A percentile compares a stretch with the other conserved stretches of the same genome.
Conservation (phyloP, 2,888 invertebrate species). For the Ectropis crepuscularia region DNA sequence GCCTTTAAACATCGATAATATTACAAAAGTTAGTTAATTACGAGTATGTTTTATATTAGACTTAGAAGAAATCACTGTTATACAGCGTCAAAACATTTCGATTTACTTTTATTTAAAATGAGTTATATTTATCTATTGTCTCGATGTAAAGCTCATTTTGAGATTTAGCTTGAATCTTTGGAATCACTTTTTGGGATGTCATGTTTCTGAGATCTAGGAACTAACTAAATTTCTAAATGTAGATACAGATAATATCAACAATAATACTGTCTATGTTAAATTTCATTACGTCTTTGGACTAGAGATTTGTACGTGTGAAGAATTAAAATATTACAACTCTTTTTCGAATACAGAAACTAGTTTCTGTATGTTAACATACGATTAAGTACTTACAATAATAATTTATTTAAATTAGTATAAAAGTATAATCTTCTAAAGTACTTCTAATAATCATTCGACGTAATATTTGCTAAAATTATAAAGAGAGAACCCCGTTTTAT, state of each 20-base stretch:
- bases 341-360: conserved; percentile 7
- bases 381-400: not conserved
- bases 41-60: conserved; percentile 23
- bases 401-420: too few relatives aligned
- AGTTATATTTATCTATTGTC: conserved; percentile 68
- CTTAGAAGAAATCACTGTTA: conserved; percentile 51
- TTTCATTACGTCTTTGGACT: conserved; percentile 34
- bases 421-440: too few relatives aligned
- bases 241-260: conserved; percentile 27
- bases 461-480: too few relatives aligned
- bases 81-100: conserved; percentile 56
- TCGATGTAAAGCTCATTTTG: conserved; percentile 66
- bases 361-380: not conserved
- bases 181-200: conserved; percentile 70
- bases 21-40: conserved; percentile 15
- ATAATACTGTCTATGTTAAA: conserved; percentile 44
- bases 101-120: conserved; percentile 48
- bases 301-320: conserved; percentile 33
- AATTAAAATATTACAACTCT: conserved; percentile 16
- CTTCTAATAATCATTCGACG: too few relatives aligned
- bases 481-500: too few relatives aligned
- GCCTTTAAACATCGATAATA: conserved; percentile 10
- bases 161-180: conserved; percentile 56
- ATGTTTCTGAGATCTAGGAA: conserved; percentile 62
- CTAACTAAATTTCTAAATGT: conserved; percentile 41